These are phyloP conservation scores for Lepisosteus oculatus DNA, from an alignment of 2,113 vertebrate species.

Conservation along the genomic window DNA sequence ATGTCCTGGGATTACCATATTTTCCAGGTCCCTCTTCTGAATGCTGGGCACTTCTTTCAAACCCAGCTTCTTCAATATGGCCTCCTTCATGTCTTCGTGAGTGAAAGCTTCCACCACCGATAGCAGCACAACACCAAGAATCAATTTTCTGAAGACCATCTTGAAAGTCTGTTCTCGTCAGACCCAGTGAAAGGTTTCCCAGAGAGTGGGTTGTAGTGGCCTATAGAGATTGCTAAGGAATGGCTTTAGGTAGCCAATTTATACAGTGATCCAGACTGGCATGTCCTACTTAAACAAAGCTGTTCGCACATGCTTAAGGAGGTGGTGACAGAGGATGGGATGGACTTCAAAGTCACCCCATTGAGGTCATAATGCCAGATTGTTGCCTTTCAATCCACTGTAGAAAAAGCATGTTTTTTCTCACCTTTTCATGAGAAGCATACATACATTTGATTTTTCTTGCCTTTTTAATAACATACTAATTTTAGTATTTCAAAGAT, in stretches of 20 bases:
- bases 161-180: background rate
- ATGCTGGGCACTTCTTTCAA: conserved; percentile 74
- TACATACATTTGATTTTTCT: background rate
- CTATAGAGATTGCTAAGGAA: conserved; percentile 30
- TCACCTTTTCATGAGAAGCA: conserved; percentile 18
- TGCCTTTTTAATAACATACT: background rate
- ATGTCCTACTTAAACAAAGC: conserved; percentile 63
- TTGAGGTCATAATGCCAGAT: conserved; percentile 51
- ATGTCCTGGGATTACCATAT: conserved; percentile 75
- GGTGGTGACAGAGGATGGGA: conserved; percentile 67
- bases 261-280: conserved; percentile 35
- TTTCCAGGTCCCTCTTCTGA: conserved; percentile 71
- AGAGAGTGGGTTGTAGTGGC: conserved; percentile 14
- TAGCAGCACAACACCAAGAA: conserved; percentile 55
- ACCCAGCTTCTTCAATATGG: conserved; percentile 73
- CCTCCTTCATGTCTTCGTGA: conserved; percentile 71
- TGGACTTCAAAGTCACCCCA: conserved; percentile 63
- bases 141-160: conserved; percentile 52
- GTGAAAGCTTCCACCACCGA: conserved; percentile 51
- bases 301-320: conserved; percentile 74
- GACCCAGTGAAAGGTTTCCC: background rate
- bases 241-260: conserved; percentile 51
- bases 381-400: conserved; percentile 51
- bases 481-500: background rate
- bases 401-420: conserved; percentile 22